Percentiles rank a stretch among this genome's conserved stretches.
Evolutionary conservation across 2,888 invertebrate species (phyloP).

Genomic region (Ophion ellenae): DNA sequence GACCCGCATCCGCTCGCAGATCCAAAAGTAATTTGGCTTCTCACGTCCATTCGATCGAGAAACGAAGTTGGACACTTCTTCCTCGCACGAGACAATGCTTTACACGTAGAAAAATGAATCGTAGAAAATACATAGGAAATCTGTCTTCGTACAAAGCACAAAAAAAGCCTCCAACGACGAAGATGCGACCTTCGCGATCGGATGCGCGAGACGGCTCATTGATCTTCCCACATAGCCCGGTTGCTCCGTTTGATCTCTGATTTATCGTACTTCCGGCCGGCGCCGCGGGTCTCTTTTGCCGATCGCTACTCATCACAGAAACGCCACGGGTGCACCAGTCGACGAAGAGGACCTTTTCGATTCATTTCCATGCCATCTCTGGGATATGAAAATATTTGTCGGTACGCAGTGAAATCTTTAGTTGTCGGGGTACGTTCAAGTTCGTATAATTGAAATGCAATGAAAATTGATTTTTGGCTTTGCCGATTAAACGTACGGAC

Average conservation of each 20-base stretch:
- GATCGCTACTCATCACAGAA: conserved; percentile 63
- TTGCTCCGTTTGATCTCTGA: conserved; percentile 10
- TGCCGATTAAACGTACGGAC: neutral
- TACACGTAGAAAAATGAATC: conserved; percentile 71
- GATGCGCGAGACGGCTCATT: conserved; percentile 2
- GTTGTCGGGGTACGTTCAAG: too few species aligned
- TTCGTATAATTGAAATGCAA: too few species aligned
- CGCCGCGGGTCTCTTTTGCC: conserved; percentile 55
- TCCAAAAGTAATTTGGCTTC: neutral
- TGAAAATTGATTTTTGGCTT: neutral
- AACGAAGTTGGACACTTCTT: conserved; percentile 48
- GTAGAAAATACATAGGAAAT: conserved; percentile 72
- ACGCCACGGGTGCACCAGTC: conserved; percentile 34
- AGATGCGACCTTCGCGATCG: conserved; percentile 45
- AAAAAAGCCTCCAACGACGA: conserved; percentile 59
- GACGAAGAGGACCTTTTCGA: neutral
- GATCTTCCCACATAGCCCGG: neutral
- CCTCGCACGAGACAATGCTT: conserved; percentile 66
- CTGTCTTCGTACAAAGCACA: conserved; percentile 70
- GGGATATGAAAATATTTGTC: neutral
- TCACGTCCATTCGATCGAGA: neutral
- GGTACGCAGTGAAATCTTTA: too few species aligned
- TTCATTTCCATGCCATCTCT: conserved; percentile 13
- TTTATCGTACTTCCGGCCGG: neutral
- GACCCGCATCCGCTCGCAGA: conserved; percentile 29